Percentiles rank a stretch among this genome's conserved stretches.
phyloP scores from a whole-genome alignment of 2,888 invertebrate species.

The Pyrgus malvae region DNA sequence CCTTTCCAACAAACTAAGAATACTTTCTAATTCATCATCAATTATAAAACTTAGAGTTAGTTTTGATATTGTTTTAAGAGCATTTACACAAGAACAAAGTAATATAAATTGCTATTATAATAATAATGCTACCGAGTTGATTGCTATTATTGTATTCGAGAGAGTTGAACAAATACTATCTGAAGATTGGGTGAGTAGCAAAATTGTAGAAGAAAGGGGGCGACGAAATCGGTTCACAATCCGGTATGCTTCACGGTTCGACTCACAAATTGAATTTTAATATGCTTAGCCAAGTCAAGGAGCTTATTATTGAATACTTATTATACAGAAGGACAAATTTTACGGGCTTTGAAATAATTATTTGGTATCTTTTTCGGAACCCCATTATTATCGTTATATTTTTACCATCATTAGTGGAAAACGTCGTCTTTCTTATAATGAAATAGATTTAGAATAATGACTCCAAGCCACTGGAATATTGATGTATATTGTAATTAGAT shows the following conservation, averaged over 20 bases:
- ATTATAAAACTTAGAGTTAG: neutral
- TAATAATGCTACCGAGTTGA: conserved; percentile 29
- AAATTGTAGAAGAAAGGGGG: conserved; percentile 73
- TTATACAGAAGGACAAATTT: conserved; percentile 65
- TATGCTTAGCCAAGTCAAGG: conserved; percentile 74
- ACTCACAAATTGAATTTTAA: conserved; percentile 79
- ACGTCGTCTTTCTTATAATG: neutral
- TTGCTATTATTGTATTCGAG: conserved; percentile 52
- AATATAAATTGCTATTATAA: neutral
- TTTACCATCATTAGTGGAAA: conserved; percentile 1
- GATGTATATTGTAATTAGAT: conserved; percentile 60
- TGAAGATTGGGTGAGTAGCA: conserved; percentile 60
- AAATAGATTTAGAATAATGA: neutral
- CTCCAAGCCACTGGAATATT: conserved; percentile 33
- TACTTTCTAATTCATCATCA: too few relatives aligned
- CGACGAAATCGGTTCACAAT: conserved; percentile 72
- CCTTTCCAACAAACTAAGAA: too few relatives aligned
- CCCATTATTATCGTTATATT: conserved; percentile 5
- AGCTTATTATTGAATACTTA: conserved; percentile 76
- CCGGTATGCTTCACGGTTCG: conserved; percentile 75
- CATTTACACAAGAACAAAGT: neutral
- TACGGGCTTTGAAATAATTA: conserved; percentile 59
- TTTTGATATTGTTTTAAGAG: neutral
- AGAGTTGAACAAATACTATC: conserved; percentile 56
- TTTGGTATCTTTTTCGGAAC: conserved; percentile 33